Evolutionary conservation across 2,113 vertebrate genomes (phyloP).

Genomic region (Bos javanicus): DNA sequence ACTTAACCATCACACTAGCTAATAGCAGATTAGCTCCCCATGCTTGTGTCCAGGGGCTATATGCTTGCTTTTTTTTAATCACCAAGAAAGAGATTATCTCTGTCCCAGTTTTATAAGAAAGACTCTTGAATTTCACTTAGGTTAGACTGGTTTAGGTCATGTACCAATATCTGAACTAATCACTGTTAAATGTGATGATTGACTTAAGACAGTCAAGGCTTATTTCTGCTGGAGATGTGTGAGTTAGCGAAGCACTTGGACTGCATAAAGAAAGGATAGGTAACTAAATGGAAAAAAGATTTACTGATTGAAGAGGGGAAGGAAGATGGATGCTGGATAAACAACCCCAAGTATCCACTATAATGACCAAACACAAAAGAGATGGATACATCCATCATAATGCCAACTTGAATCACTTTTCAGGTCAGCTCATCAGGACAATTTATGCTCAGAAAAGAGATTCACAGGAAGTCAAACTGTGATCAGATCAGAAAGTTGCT

Average conservation of each 20-base stretch:
- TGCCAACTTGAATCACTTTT: neutral
- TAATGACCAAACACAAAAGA: neutral
- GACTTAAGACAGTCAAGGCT: neutral
- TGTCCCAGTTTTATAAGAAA: neutral
- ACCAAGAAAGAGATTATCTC: neutral
- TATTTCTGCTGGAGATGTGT: neutral
- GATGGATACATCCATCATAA: neutral
- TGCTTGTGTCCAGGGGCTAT: neutral
- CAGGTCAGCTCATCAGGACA: neutral
- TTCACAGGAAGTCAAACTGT: neutral
- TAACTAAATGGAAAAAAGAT: neutral
- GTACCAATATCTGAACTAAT: neutral
- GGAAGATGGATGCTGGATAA: neutral
- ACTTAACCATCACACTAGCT: neutral
- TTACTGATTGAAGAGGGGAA: neutral
- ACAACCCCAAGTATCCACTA: neutral
- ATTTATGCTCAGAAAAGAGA: neutral
- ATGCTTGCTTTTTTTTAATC: neutral
- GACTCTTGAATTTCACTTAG: neutral
- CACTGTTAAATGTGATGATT: neutral
- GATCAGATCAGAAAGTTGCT: constrained; percentile 41
- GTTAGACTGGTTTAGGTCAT: neutral
- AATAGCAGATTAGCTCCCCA: neutral
- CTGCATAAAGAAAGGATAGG: neutral
- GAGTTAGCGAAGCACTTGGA: neutral